Base-by-base conservation (phyloP, 30 jellyfish, hydroid and myxozoan genomes). In the Sanderia malayensis region DNA sequence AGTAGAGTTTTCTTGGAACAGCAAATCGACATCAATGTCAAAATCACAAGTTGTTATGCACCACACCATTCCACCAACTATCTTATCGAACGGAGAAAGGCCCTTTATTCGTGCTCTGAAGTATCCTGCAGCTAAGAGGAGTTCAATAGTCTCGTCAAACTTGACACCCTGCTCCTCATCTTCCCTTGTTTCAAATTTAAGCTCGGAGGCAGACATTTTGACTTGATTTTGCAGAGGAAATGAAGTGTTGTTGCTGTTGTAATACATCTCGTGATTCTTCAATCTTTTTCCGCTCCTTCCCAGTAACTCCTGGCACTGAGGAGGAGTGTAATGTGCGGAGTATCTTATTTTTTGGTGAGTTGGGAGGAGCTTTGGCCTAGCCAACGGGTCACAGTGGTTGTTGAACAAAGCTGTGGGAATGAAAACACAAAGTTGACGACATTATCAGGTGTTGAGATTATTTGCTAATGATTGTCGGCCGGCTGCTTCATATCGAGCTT, bases 31-130 rank as follows among this genome's bases (percentile, higher is more conserved):
- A 67, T 92, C 99, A 7, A 92, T 95, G 79, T 92, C 99, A 64
- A 80, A 85, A 55, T 92, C 99, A 73, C 96, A 84, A 23, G 95
- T 74, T 27, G 95, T 73, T 31, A 85, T 85, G 60, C 96, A 92
- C 99, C 99, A 92, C 8, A 77, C 93, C 99, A 92, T 92, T 15
- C 99, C 99, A n/a, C 99, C 99, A 1, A 92, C 96, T 17, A 92
- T 96, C 82, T 92, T 92, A 71, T 92, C 99, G 58, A 92, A 92
- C 45, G 96, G 95, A 1, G 96, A 85, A 19, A 92, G 87, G 31
- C 96, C 96, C 71, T 92, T 92, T 58, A 92, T 92, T 80, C 99
- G 76, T 27, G 99, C 99, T 21, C 96, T 76, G 74, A 84, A 86
- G 46, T 92, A 92, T 9, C 99, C 99, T n/a, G 99, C 99, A 44